These are phyloP conservation scores for Ligdia adustata DNA, from an alignment of 2,888 invertebrate species.

Conservation along the genomic window DNA sequence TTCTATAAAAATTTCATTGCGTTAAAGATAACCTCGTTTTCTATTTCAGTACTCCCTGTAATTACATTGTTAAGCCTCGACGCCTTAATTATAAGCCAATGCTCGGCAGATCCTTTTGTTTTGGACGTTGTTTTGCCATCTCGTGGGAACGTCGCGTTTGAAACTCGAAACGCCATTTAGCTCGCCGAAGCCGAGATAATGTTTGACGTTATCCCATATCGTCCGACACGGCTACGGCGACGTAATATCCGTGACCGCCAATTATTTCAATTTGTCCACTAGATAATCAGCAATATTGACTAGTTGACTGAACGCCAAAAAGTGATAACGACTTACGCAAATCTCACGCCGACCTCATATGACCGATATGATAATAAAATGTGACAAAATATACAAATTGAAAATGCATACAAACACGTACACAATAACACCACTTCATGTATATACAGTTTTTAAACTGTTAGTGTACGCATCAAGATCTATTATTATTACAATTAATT, in stretches of 20 bases:
- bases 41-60: background rate
- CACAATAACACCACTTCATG: no score
- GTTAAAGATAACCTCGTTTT: background rate
- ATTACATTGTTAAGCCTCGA: constrained; percentile 9
- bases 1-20: constrained; percentile 7
- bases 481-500: no score
- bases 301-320: constrained; percentile 1
- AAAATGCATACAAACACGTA: no score
- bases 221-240: constrained; percentile 4
- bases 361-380: no score
- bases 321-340: constrained; percentile 6
- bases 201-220: constrained; percentile 15
- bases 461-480: no score
- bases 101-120: constrained; percentile 3
- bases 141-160: constrained; percentile 11
- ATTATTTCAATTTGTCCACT: constrained; percentile 14
- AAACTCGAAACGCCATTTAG: constrained; percentile 13
- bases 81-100: constrained; percentile 5
- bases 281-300: constrained; percentile 5
- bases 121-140: constrained; percentile 6
- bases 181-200: constrained; percentile 16
- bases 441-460: no score
- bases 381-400: no score
- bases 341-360: no score
- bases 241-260: constrained; percentile 15